Conservation (phyloP, 2,797 vertebrate species). For the Bucorvus abyssinicus region DNA sequence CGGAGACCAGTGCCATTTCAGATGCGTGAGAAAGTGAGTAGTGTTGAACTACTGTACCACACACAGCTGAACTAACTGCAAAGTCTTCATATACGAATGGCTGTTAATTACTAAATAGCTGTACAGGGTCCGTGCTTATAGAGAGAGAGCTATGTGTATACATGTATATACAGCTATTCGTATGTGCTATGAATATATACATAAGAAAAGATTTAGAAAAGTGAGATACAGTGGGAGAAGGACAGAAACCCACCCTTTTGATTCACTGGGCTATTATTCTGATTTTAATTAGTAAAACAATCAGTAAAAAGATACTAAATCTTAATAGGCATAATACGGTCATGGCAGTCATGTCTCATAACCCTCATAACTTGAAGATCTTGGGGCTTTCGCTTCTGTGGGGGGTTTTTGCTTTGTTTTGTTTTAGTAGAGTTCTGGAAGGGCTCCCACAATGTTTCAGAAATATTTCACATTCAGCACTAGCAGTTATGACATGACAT, state of each 20-base stretch:
- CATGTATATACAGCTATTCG: not conserved
- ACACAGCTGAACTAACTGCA: not conserved
- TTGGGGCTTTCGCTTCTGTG: not conserved
- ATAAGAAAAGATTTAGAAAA: not conserved
- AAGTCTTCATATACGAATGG: not conserved
- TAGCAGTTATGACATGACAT: not conserved
- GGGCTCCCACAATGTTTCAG: not conserved
- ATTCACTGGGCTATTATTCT: not conserved
- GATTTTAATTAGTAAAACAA: not conserved
- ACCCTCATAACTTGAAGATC: not conserved
- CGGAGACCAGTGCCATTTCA: not conserved
- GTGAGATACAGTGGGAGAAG: not conserved
- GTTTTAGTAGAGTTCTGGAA: not conserved
- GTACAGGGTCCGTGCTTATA: not conserved
- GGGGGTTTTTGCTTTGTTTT: no score
- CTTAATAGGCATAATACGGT: not conserved
- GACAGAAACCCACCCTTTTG: not conserved
- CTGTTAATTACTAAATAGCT: not conserved
- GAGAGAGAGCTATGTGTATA: not conserved
- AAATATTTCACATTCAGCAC: not conserved
- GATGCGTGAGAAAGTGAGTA: not conserved
- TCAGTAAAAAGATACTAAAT: not conserved
- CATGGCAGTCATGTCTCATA: not conserved
- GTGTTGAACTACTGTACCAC: not conserved
- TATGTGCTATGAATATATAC: not conserved